Conservation (phyloP, 2,888 invertebrate species). For the Shargacucullia verbasci region DNA sequence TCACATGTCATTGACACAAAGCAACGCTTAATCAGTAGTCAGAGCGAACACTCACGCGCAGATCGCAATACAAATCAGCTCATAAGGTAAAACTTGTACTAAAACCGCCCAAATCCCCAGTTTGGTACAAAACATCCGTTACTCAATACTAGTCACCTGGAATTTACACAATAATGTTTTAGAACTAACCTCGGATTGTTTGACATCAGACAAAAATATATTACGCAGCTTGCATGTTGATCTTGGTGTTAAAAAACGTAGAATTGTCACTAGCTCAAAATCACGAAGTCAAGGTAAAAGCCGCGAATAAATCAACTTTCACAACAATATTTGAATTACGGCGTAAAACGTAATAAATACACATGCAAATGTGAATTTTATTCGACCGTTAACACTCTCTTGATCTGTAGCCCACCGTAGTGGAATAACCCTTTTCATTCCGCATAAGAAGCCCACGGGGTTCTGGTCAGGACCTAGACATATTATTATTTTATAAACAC, state of each 20-base stretch:
- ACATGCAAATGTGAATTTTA: too few species aligned
- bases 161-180: conserved; percentile 12
- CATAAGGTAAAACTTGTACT: conserved; percentile 53
- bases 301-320: too few species aligned
- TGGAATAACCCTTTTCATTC: too few species aligned
- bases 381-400: too few species aligned
- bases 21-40: conserved; percentile 57
- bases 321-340: too few species aligned
- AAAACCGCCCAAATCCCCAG: conserved; percentile 37
- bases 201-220: not conserved
- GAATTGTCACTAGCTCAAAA: too few species aligned
- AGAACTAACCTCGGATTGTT: conserved; percentile 15
- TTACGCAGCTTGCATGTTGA: conserved; percentile 6
- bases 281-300: too few species aligned
- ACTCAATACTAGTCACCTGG: conserved; percentile 22
- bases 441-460: too few species aligned
- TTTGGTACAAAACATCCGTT: conserved; percentile 48
- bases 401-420: too few species aligned
- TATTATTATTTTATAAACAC: too few species aligned
- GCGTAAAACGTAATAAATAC: too few species aligned
- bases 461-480: too few species aligned
- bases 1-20: conserved; percentile 65
- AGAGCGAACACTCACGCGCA: conserved; percentile 32
- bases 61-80: conserved; percentile 50
- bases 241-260: not conserved